Evolutionary conservation across 2,888 invertebrate species (phyloP).

Genomic region (Spisula subtruncata): DNA sequence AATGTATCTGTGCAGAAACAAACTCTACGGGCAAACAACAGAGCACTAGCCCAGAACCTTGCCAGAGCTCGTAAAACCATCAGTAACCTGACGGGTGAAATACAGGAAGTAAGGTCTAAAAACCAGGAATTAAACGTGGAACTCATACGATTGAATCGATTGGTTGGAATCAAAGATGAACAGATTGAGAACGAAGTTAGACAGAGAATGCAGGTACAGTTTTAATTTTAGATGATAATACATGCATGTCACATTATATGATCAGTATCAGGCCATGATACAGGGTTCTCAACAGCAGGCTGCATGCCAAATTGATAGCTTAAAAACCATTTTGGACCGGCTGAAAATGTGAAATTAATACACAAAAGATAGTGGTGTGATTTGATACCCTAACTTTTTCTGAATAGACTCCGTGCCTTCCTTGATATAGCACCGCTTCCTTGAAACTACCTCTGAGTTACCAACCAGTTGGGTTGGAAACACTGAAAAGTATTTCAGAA

Average conservation of each 20-base stretch:
- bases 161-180: slow-evolving; percentile 76
- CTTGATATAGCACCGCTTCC: too few relatives aligned
- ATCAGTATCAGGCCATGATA: too few relatives aligned
- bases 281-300: too few relatives aligned
- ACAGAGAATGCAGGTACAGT: slow-evolving; percentile 75
- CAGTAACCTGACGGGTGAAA: slow-evolving; percentile 70
- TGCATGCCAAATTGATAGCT: too few relatives aligned
- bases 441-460: too few relatives aligned
- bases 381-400: too few relatives aligned
- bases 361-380: too few relatives aligned
- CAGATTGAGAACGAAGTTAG: slow-evolving; percentile 79
- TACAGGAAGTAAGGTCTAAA: slow-evolving; percentile 72
- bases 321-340: too few relatives aligned
- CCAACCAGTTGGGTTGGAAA: too few relatives aligned
- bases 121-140: slow-evolving; percentile 76
- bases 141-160: slow-evolving; percentile 66
- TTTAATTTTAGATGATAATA: not conserved
- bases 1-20: slow-evolving; percentile 78
- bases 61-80: slow-evolving; percentile 80
- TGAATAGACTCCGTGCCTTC: too few relatives aligned
- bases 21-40: slow-evolving; percentile 83
- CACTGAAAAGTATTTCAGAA: too few relatives aligned
- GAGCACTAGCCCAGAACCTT: slow-evolving; percentile 81
- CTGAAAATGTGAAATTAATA: too few relatives aligned
- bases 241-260: not conserved